Conservation (phyloP, 2,797 vertebrate genomes). For the Naso thynnoides region DNA sequence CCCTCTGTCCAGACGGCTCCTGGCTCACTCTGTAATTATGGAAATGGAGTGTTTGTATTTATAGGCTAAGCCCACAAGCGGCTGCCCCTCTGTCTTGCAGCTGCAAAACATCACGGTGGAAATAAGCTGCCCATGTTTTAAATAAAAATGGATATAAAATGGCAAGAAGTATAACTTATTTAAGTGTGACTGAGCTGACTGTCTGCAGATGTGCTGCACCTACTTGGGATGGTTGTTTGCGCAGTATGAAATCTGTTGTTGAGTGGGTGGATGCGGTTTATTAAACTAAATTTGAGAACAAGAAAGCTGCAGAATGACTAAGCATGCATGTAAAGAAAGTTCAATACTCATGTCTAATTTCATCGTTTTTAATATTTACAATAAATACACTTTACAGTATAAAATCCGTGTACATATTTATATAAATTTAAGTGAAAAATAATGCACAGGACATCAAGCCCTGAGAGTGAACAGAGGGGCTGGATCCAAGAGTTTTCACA, state of each 20-base stretch:
- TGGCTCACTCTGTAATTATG: slow-evolving; percentile 92
- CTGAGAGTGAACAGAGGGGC: slow-evolving; percentile 91
- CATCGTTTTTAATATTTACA: slow-evolving; percentile 92
- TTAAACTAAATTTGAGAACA: slow-evolving; percentile 55
- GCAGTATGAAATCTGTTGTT: slow-evolving; percentile 46
- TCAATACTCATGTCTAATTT: slow-evolving; percentile 60
- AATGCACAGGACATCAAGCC: slow-evolving; percentile 94
- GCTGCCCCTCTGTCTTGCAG: slow-evolving; percentile 88
- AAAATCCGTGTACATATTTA: slow-evolving; percentile 89
- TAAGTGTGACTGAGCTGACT: slow-evolving; percentile 59
- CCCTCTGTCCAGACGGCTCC: slow-evolving; percentile 88
- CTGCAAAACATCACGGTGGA: slow-evolving; percentile 91
- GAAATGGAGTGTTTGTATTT: slow-evolving; percentile 96
- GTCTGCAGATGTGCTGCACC: slow-evolving; percentile 51
- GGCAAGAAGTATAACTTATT: slow-evolving; percentile 60
- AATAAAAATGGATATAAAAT: slow-evolving; percentile 72
- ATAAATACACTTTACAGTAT: slow-evolving; percentile 94
- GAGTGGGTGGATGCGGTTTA: slow-evolving; percentile 65
- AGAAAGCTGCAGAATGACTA: slow-evolving; percentile 11
- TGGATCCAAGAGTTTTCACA: slow-evolving; percentile 79
- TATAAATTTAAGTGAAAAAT: slow-evolving; percentile 89
- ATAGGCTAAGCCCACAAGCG: slow-evolving; percentile 92
- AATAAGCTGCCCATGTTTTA: slow-evolving; percentile 83
- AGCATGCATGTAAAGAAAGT: slow-evolving; percentile 9
- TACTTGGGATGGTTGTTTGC: slow-evolving; percentile 30